Evolutionary conservation across 2,888 invertebrate species (phyloP).

Genomic region (Meliscaeva auricollis): DNA sequence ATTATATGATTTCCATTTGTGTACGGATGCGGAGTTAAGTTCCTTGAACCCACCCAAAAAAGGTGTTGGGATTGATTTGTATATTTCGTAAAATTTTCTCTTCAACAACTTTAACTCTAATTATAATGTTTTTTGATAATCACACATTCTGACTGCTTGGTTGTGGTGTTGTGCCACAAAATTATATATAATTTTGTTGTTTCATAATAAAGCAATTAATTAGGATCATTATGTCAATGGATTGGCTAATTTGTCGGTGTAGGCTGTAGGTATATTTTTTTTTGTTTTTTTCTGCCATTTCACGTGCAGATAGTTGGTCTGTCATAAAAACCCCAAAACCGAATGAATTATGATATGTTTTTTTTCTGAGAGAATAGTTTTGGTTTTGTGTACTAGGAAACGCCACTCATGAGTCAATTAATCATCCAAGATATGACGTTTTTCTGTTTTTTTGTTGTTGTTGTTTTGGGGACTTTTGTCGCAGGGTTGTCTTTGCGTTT

Average conservation of each 20-base stretch:
- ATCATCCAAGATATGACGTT: slow-evolving; percentile 60
- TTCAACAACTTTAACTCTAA: slow-evolving; percentile 26
- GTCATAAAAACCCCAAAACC: slow-evolving; percentile 14
- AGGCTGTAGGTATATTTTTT: too few relatives aligned
- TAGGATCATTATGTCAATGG: slow-evolving; percentile 59
- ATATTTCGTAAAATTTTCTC: background rate
- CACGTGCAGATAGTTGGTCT: slow-evolving; percentile 43
- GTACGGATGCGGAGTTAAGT: slow-evolving; percentile 2
- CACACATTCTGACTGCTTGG: slow-evolving; percentile 44
- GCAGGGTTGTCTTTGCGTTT: slow-evolving; percentile 2
- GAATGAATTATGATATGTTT: slow-evolving; percentile 50
- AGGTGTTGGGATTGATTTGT: slow-evolving; percentile 32
- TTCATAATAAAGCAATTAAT: slow-evolving; percentile 46
- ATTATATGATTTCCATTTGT: slow-evolving; percentile 46
- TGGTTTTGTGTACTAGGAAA: slow-evolving; percentile 31
- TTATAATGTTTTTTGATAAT: slow-evolving; percentile 49
- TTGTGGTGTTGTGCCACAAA: background rate
- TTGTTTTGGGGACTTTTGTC: slow-evolving; percentile 18
- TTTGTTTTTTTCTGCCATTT: background rate
- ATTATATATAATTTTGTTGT: slow-evolving; percentile 49
- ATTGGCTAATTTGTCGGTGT: slow-evolving; percentile 49
- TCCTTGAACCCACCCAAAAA: slow-evolving; percentile 23
- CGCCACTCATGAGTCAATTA: slow-evolving; percentile 63
- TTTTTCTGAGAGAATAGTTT: background rate
- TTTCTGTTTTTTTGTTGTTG: background rate